Conservation (phyloP, 2,888 invertebrate species). For the Habroteleia sp. region DNA sequence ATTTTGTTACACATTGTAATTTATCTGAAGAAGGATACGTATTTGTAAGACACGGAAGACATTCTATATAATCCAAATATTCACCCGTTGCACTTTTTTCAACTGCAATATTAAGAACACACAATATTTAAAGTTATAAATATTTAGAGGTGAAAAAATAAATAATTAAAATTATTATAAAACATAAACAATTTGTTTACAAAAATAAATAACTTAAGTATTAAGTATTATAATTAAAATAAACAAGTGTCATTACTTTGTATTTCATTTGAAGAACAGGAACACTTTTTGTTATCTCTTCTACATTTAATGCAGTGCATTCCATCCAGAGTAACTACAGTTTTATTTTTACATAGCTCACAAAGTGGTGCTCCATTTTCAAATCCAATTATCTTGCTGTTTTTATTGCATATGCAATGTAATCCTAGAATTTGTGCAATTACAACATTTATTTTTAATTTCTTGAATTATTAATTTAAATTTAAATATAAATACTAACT, state of each 20-base stretch:
- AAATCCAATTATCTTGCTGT: slow-evolving; percentile 73
- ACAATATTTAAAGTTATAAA: background rate
- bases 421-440: slow-evolving; percentile 75
- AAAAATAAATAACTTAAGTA: slow-evolving; percentile 2
- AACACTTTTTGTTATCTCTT: slow-evolving; percentile 66
- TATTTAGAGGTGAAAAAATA: background rate
- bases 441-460: no score
- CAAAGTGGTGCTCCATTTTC: slow-evolving; percentile 73
- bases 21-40: slow-evolving; percentile 78
- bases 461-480: background rate
- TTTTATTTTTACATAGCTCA: slow-evolving; percentile 72
- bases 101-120: slow-evolving; percentile 69
- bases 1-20: slow-evolving; percentile 42
- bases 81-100: slow-evolving; percentile 78
- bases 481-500: slow-evolving; percentile 72
- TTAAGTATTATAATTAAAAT: background rate
- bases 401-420: slow-evolving; percentile 81
- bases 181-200: background rate
- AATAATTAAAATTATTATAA: background rate
- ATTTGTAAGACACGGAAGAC: slow-evolving; percentile 80
- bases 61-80: slow-evolving; percentile 74
- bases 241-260: slow-evolving; percentile 69
- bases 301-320: slow-evolving; percentile 77
- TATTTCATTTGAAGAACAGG: slow-evolving; percentile 74
- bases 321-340: slow-evolving; percentile 76